Evolutionary conservation across 1,140 invertebrate species (phyloP).

Genomic region (Lutraria rhynchaena): DNA sequence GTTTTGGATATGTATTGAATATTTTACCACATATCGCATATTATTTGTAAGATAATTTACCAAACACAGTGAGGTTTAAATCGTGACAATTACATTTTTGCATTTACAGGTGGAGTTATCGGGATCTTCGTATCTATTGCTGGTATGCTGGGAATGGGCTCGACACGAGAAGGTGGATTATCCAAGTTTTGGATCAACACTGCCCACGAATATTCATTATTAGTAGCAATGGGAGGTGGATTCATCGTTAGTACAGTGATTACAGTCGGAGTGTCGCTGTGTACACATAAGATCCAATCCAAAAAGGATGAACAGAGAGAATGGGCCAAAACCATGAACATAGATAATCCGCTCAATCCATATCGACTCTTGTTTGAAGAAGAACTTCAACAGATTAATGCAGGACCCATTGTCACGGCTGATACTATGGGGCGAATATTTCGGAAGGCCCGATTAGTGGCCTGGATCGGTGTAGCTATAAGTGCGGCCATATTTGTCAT

Average conservation of each 20-base stretch:
- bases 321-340: constrained; percentile 79
- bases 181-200: constrained; percentile 71
- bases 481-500: constrained; percentile 58
- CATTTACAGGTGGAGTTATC: constrained; percentile 67
- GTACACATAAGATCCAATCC: constrained; percentile 52
- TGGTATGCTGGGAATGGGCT: constrained; percentile 65
- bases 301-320: constrained; percentile 56
- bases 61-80: no score
- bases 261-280: constrained; percentile 63
- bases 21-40: no score
- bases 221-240: constrained; percentile 73
- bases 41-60: no score
- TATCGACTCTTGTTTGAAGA: constrained; percentile 77
- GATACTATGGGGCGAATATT: constrained; percentile 59
- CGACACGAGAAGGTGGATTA: constrained; percentile 71
- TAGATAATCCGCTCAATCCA: constrained; percentile 81
- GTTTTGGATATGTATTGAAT: no score
- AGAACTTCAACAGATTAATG: constrained; percentile 64
- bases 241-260: constrained; percentile 63
- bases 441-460: constrained; percentile 37
- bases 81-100: no score
- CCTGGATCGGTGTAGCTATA: constrained; percentile 32
- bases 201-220: constrained; percentile 68
- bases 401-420: constrained; percentile 50
- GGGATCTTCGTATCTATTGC: constrained; percentile 65